Evolutionary conservation across 2,888 invertebrate genomes (phyloP).

Genomic region (Ichneumon xanthorius): DNA sequence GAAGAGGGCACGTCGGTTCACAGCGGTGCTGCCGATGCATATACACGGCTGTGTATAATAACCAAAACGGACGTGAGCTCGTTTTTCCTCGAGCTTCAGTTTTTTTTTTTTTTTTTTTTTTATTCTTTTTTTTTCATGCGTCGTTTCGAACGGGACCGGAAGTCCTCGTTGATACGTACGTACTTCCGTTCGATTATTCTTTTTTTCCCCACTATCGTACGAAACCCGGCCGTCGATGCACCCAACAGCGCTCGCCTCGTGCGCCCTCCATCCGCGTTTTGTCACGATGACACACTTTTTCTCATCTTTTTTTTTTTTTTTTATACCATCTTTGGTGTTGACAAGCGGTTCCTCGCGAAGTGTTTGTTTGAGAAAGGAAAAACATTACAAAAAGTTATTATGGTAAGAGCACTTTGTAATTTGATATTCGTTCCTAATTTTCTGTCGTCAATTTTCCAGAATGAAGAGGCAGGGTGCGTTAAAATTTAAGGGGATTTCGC

Average conservation of each 20-base stretch:
- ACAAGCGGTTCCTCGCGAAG: conserved; percentile 23
- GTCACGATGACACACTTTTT: conserved; percentile 60
- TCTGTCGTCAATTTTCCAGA: background rate
- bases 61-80: conserved; percentile 24
- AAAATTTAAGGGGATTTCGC: background rate
- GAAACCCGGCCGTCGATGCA: conserved; percentile 23
- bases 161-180: conserved; percentile 64
- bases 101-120: conserved; percentile 36
- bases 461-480: background rate
- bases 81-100: conserved; percentile 11
- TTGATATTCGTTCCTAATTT: background rate
- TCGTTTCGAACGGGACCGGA: conserved; percentile 60
- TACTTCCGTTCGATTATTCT: conserved; percentile 67
- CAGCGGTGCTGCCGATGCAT: background rate
- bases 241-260: conserved; percentile 33
- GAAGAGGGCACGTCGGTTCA: conserved; percentile 23
- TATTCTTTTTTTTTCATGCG: conserved; percentile 42
- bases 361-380: conserved; percentile 7
- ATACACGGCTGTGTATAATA: conserved; percentile 13
- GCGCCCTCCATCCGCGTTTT: conserved; percentile 32
- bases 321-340: conserved; percentile 20
- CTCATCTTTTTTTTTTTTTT: conserved; percentile 34
- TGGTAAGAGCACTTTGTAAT: background rate
- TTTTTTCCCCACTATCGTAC: conserved; percentile 54
- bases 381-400: background rate